These are phyloP conservation scores for Automeris io DNA, from an alignment of 2,888 invertebrate species.

Conservation along the genomic window DNA sequence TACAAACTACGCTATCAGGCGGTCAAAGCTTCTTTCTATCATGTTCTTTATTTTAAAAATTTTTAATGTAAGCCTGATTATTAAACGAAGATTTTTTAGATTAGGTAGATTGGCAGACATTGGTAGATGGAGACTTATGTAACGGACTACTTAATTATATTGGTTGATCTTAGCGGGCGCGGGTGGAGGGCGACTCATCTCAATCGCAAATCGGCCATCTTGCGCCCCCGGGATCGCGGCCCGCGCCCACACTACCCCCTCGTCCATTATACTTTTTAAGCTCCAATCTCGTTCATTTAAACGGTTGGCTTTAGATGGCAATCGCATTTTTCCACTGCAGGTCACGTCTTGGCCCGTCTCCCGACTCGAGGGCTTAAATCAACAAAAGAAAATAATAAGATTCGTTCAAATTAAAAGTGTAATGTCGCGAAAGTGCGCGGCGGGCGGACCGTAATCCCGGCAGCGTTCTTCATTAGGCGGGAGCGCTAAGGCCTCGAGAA, in stretches of 20 bases:
- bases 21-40: too few relatives aligned
- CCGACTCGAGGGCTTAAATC: constrained; percentile 80
- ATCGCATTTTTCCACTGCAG: constrained; percentile 84
- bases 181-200: constrained; percentile 66
- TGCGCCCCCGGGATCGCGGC: constrained; percentile 70
- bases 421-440: constrained; percentile 73
- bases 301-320: constrained; percentile 83
- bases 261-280: constrained; percentile 85
- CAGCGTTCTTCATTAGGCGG: constrained; percentile 67
- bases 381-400: constrained; percentile 83
- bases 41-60: too few relatives aligned
- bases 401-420: constrained; percentile 86
- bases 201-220: constrained; percentile 78
- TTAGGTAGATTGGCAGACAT: too few relatives aligned
- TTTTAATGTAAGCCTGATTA: too few relatives aligned
- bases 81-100: too few relatives aligned
- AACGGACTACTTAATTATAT: constrained; percentile 68
- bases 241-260: constrained; percentile 60
- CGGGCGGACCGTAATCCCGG: constrained; percentile 53
- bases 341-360: constrained; percentile 81
- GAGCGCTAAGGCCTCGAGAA: constrained; percentile 44
- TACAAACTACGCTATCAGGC: too few relatives aligned
- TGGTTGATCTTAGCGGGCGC: constrained; percentile 61
- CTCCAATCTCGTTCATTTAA: constrained; percentile 84
- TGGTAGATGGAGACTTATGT: constrained; percentile 38